These are phyloP conservation scores for Pentalonia nigronervosa DNA, from an alignment of 1,140 invertebrate species.

Conservation along the genomic window DNA sequence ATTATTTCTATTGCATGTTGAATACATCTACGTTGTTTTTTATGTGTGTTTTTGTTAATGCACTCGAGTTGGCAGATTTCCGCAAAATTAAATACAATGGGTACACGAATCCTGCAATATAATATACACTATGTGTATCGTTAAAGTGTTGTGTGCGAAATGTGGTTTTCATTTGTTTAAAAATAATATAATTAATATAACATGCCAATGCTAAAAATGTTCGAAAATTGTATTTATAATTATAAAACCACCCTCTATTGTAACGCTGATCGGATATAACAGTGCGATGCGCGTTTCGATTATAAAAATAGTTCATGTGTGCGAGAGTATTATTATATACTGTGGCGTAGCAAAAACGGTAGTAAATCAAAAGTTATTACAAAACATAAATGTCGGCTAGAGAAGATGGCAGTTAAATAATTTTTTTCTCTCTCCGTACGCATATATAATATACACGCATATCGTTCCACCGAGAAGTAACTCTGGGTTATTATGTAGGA, in stretches of 20 bases:
- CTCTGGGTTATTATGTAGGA: neutral
- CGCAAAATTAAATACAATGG: conserved; percentile 2
- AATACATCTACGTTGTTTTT: neutral
- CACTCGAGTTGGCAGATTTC: conserved; percentile 1
- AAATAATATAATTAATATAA: neutral
- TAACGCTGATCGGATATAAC: neutral
- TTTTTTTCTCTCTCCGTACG: neutral
- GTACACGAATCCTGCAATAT: neutral
- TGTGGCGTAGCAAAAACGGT: conserved; percentile 29
- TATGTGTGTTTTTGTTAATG: neutral
- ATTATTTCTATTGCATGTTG: neutral
- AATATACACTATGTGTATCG: neutral
- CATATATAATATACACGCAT: neutral
- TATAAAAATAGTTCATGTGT: conserved; percentile 32
- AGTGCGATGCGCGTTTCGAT: neutral
- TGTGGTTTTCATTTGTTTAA: neutral
- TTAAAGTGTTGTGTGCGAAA: neutral
- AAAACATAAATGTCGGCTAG: conserved; percentile 42
- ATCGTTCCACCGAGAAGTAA: conserved; percentile 7
- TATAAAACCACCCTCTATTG: conserved; percentile 13
- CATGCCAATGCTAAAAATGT: neutral
- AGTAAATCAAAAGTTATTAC: conserved; percentile 52
- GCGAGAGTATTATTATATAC: neutral
- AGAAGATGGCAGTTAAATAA: conserved; percentile 22
- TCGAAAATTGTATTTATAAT: conserved; percentile 16